Conservation (phyloP, 2,888 invertebrate species). For the Temnothorax ravouxi region DNA sequence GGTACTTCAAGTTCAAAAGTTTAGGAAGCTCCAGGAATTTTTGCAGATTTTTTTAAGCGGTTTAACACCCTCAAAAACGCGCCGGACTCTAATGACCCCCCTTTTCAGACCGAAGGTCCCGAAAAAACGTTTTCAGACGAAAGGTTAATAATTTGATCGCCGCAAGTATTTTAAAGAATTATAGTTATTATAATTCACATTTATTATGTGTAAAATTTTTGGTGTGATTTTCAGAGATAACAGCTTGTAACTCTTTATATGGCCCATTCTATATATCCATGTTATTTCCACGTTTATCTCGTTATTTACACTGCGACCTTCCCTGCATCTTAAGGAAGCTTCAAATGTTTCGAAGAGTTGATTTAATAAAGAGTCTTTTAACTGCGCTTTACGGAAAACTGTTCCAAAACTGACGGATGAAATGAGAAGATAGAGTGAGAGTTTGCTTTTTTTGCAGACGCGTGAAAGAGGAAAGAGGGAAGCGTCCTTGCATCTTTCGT, state of each 20-base stretch:
- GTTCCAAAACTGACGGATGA: neutral
- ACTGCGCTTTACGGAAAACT: neutral
- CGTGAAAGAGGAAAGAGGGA: neutral
- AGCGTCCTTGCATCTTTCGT: neutral
- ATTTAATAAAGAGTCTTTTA: slow-evolving; percentile 8
- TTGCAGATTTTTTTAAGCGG: too few relatives aligned
- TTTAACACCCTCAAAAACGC: too few relatives aligned
- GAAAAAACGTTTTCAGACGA: too few relatives aligned
- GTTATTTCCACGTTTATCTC: neutral
- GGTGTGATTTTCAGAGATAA: too few relatives aligned
- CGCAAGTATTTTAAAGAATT: neutral
- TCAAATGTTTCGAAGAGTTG: neutral
- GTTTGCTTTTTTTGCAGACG: neutral
- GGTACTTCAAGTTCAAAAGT: too few relatives aligned
- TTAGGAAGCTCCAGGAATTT: too few relatives aligned
- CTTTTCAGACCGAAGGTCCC: too few relatives aligned
- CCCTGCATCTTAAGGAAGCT: neutral
- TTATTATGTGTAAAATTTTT: too few relatives aligned
- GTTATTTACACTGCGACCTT: neutral
- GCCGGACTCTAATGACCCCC: too few relatives aligned
- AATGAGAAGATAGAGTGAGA: neutral
- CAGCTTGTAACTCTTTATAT: too few relatives aligned
- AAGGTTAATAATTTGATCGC: too few relatives aligned
- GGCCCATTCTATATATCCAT: too few relatives aligned
- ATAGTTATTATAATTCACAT: neutral